Evolutionary conservation across 35 echinoderm and acorn worm genomes (phyloP).

Genomic region (Lytechinus variegatus): DNA sequence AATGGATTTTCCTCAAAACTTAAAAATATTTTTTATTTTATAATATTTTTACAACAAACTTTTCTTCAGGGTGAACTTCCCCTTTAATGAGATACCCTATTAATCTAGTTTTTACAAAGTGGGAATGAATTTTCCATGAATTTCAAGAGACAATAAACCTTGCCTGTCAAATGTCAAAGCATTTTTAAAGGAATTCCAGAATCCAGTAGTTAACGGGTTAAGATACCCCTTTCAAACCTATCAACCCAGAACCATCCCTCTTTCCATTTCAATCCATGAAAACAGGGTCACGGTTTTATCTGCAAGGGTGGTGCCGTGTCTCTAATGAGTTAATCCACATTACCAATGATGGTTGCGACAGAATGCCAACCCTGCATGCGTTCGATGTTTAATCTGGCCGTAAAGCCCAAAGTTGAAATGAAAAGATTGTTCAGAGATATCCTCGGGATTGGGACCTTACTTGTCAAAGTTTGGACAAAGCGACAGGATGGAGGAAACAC

Average conservation of each 20-base stretch:
- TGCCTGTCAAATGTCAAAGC: no score
- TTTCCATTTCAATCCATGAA: not conserved
- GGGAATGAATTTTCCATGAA: no score
- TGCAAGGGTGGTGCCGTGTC: not conserved
- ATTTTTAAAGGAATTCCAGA: no score
- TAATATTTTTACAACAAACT: no score
- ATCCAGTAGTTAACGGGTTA: no score
- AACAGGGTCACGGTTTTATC: not conserved
- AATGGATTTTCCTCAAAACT: no score
- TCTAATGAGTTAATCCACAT: not conserved
- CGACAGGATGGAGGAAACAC: not conserved
- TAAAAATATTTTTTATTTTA: no score
- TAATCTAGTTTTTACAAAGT: no score
- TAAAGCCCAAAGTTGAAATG: not conserved
- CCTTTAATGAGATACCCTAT: no score
- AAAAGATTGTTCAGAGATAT: not conserved
- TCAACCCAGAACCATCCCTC: not conserved
- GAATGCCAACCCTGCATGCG: not conserved
- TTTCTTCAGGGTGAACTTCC: no score
- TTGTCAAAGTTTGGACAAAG: constrained; percentile 3
- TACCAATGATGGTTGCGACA: not conserved
- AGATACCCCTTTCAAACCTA: not conserved
- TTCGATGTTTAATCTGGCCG: not conserved
- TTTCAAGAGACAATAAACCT: no score
- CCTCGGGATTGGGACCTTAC: not conserved